Evolutionary conservation across 2,797 vertebrate genomes (phyloP).

Genomic region (Mus spretus): DNA sequence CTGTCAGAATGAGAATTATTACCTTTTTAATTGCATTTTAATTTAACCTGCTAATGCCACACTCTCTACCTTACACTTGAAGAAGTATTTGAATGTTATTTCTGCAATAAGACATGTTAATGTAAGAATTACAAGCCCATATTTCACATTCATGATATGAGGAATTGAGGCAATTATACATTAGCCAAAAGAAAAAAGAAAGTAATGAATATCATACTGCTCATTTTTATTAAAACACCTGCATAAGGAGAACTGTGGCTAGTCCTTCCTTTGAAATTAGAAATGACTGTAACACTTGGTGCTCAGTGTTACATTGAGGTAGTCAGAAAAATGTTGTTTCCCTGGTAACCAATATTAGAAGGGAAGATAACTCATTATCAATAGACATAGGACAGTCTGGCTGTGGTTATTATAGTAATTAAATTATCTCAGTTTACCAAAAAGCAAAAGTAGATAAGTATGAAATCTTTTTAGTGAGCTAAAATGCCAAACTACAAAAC

Average conservation of each 20-base stretch:
- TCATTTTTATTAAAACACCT: background rate
- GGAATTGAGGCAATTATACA: conserved; percentile 65
- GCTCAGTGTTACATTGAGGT: background rate
- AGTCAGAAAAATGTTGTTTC: conserved; percentile 1
- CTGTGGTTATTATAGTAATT: background rate
- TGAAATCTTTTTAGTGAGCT: background rate
- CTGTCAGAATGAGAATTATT: conserved; percentile 68
- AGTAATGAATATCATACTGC: background rate
- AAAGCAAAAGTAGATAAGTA: background rate
- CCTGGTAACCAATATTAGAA: background rate
- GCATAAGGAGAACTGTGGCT: background rate
- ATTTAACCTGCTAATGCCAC: conserved; percentile 77
- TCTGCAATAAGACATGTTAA: conserved; percentile 68
- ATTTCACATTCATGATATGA: conserved; percentile 73
- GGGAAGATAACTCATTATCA: background rate
- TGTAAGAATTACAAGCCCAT: conserved; percentile 78
- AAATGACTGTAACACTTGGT: background rate
- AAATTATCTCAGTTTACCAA: conserved; percentile 39
- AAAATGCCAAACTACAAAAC: background rate
- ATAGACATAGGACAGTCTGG: background rate
- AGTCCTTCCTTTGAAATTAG: background rate
- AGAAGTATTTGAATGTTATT: conserved; percentile 75
- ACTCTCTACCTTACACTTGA: conserved; percentile 65
- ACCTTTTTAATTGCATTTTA: conserved; percentile 81
- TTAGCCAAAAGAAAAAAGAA: background rate